These are phyloP conservation scores for Arion vulgaris DNA, from an alignment of 1,140 invertebrate species.

Conservation along the genomic window DNA sequence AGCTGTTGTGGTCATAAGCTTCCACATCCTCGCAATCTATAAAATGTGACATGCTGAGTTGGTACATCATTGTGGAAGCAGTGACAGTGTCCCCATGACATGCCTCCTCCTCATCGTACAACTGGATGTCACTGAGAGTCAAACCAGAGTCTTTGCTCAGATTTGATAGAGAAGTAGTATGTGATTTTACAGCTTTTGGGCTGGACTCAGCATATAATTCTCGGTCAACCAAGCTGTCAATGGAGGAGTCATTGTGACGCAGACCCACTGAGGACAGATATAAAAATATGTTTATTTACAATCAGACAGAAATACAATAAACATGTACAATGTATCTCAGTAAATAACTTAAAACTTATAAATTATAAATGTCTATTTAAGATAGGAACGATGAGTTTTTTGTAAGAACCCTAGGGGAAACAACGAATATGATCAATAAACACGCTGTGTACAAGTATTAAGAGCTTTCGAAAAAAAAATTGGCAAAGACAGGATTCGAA, in stretches of 20 bases:
- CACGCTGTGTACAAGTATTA: no score
- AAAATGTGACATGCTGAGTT: conserved; percentile 8
- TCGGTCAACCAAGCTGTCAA: conserved; percentile 87
- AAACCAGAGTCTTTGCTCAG: conserved; percentile 88
- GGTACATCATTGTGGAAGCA: not conserved
- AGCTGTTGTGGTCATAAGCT: not conserved
- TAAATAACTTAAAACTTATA: no score
- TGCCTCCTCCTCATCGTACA: conserved; percentile 82
- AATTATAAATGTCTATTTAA: no score
- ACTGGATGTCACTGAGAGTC: conserved; percentile 85
- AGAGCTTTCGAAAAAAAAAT: no score
- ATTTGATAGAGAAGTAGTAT: conserved; percentile 81
- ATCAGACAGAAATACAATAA: no score
- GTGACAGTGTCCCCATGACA: not conserved
- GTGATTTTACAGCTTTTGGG: conserved; percentile 81
- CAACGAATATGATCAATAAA: no score
- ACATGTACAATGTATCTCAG: no score
- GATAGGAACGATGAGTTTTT: no score
- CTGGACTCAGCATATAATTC: conserved; percentile 74
- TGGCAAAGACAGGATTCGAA: no score
- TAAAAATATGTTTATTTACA: no score
- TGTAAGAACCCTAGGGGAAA: no score
- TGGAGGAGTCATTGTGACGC: conserved; percentile 77
- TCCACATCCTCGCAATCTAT: not conserved
- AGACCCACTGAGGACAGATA: conserved; percentile 32